Conservation (phyloP, 1,140 invertebrate genomes). For the Diorhabda sublineata region DNA sequence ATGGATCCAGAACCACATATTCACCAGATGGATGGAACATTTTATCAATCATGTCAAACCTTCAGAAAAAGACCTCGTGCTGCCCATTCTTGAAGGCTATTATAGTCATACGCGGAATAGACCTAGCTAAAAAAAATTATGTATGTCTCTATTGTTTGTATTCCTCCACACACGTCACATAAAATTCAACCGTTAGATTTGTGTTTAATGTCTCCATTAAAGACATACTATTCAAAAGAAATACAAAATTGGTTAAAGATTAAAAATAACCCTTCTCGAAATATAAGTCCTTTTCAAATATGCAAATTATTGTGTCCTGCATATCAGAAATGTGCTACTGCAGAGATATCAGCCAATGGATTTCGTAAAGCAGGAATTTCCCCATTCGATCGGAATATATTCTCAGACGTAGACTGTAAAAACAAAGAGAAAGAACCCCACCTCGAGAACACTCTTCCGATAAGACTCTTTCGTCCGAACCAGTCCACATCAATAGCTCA, state of each 20-base stretch:
- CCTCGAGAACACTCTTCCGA: not conserved
- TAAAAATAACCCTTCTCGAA: conserved; percentile 35
- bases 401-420: not conserved
- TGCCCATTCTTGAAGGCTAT: conserved; percentile 36
- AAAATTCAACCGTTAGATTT: conserved; percentile 32
- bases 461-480: not conserved
- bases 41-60: conserved; percentile 31
- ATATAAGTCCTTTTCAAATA: not conserved
- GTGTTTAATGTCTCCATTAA: too few species aligned
- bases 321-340: not conserved
- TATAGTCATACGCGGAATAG: not conserved
- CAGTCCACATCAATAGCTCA: not conserved
- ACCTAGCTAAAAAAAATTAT: too few species aligned
- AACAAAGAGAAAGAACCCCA: not conserved
- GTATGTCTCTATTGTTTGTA: conserved; percentile 26
- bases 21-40: conserved; percentile 34
- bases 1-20: conserved; percentile 28
- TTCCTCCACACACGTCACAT: conserved; percentile 42
- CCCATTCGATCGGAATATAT: not conserved
- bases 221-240: too few species aligned
- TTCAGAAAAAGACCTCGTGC: conserved; percentile 19
- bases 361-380: conserved; percentile 1
- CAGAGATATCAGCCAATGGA: not conserved
- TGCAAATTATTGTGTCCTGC: not conserved
- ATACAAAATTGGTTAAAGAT: too few species aligned